These are phyloP conservation scores for Mus caroli DNA, from an alignment of 2,797 vertebrate genomes.

Conservation along the genomic window DNA sequence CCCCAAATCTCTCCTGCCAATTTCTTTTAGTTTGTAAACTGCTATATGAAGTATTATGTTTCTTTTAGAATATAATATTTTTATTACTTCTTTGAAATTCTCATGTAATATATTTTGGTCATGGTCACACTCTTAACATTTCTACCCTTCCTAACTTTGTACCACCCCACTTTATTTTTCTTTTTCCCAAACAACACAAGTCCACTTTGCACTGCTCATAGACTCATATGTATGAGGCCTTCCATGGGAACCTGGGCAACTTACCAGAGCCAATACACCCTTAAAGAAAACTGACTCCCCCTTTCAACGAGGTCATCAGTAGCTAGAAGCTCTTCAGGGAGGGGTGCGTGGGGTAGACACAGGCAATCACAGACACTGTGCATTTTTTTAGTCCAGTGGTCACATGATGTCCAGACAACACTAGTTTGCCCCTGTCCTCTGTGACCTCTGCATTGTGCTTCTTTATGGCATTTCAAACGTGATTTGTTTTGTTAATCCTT, in stretches of 20 bases:
- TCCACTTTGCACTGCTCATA: background rate
- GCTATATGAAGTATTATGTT: background rate
- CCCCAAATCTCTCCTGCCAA: background rate
- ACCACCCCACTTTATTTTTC: too few species aligned
- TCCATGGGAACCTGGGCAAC: too few species aligned
- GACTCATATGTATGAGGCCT: background rate
- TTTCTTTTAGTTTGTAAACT: conserved; percentile 6
- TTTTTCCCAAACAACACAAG: background rate
- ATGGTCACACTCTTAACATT: background rate
- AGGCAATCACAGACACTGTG: background rate
- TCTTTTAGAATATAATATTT: background rate
- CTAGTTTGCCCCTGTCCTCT: background rate
- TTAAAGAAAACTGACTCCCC: background rate
- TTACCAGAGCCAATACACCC: background rate
- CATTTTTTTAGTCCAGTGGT: background rate
- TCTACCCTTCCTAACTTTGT: background rate
- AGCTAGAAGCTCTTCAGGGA: background rate
- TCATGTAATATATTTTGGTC: background rate
- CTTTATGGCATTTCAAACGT: too few species aligned
- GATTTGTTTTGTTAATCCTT: background rate
- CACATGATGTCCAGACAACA: background rate
- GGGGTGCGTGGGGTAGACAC: background rate
- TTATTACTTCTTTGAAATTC: background rate
- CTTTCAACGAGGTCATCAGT: too few species aligned
- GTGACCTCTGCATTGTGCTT: background rate